Conservation (phyloP, 2,888 invertebrate species). For the Schizaphis graminum region DNA sequence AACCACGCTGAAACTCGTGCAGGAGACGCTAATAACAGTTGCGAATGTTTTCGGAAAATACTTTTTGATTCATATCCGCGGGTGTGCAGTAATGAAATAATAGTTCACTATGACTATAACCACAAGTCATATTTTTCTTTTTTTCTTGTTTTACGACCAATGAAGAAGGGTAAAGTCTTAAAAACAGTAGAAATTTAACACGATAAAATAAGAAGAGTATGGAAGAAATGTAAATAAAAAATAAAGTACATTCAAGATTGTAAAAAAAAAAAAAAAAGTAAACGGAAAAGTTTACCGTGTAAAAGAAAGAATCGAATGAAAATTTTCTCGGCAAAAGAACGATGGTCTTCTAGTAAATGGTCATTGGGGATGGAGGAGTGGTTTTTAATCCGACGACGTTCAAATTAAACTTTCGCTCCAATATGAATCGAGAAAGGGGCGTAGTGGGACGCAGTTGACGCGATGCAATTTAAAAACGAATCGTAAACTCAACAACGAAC, state of each 20-base stretch:
- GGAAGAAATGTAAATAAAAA: constrained; percentile 6
- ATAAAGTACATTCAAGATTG: constrained; percentile 19
- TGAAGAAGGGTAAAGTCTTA: constrained; percentile 36
- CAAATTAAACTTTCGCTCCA: constrained; percentile 48
- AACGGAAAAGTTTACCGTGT: constrained; percentile 53
- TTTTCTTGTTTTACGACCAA: constrained; percentile 24
- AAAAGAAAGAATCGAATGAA: constrained; percentile 53
- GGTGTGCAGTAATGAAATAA: constrained; percentile 15
- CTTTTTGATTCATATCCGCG: constrained; percentile 17
- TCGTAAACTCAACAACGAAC: constrained; percentile 31
- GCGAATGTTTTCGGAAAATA: constrained; percentile 18
- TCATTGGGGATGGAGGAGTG: constrained; percentile 35
- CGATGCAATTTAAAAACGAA: constrained; percentile 56
- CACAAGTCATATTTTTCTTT: constrained; percentile 17
- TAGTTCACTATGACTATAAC: not conserved
- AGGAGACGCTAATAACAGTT: constrained; percentile 32
- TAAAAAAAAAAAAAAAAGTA: constrained; percentile 7
- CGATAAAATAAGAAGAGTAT: not conserved
- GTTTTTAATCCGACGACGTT: constrained; percentile 59
- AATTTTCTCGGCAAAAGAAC: not conserved
- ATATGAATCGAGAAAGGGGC: constrained; percentile 26
- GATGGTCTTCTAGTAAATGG: constrained; percentile 31
- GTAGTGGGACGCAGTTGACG: constrained; percentile 6
- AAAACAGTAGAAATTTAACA: constrained; percentile 24
- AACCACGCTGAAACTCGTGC: constrained; percentile 27